phyloP scores from a whole-genome alignment of 2,113 vertebrate species.

The Coturnix japonica region DNA sequence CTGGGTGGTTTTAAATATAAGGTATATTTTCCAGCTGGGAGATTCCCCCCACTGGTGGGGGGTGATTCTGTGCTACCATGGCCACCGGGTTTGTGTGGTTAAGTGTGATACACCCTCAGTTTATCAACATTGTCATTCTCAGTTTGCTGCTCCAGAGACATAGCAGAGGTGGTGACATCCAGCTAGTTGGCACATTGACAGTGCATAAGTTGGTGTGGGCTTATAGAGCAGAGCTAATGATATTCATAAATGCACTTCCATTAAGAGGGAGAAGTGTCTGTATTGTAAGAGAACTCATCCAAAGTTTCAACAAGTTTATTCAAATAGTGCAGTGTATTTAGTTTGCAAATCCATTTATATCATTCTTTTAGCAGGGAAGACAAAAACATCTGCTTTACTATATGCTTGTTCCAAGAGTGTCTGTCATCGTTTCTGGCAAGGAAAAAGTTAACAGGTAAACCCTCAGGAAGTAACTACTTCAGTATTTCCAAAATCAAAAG shows the following conservation, averaged over 20 bases:
- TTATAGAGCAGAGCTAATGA: not conserved
- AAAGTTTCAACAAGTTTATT: not conserved
- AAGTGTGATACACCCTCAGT: not conserved
- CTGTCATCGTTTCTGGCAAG: not conserved
- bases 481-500: conserved; percentile 61
- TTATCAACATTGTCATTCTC: not conserved
- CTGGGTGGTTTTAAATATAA: not conserved
- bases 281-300: not conserved
- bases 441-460: conserved; percentile 2
- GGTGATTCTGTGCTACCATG: not conserved
- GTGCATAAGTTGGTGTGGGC: fast-evolving
- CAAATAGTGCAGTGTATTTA: not conserved
- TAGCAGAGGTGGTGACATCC: not conserved
- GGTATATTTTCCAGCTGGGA: not conserved
- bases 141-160: not conserved
- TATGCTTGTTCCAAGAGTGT: not conserved
- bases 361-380: not conserved
- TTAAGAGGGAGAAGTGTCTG: not conserved
- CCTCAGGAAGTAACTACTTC: conserved; percentile 53
- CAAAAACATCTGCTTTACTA: not conserved
- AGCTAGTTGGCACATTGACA: not conserved
- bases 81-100: not conserved
- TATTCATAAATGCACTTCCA: not conserved
- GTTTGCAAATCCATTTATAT: not conserved
- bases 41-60: not conserved